These are phyloP conservation scores for Caranx ignobilis DNA, from an alignment of 2,113 vertebrate genomes.

Conservation along the genomic window DNA sequence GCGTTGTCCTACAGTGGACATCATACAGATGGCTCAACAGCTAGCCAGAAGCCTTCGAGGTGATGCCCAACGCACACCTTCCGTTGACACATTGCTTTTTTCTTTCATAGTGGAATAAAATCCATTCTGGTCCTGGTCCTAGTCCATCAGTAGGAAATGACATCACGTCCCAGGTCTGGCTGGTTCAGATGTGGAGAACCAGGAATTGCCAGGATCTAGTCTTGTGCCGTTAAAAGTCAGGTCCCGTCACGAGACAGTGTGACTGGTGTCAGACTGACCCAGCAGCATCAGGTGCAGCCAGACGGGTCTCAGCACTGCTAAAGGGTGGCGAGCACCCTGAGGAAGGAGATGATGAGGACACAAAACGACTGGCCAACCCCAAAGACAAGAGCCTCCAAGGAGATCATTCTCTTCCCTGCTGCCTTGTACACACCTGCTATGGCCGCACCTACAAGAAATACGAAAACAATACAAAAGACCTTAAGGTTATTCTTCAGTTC, in stretches of 20 bases:
- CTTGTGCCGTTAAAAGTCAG: background rate
- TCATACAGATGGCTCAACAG: background rate
- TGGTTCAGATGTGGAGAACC: background rate
- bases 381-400: slow-evolving; percentile 92
- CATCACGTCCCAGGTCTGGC: slow-evolving; percentile 21
- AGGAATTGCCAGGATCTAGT: background rate
- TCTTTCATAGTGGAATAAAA: slow-evolving; percentile 1
- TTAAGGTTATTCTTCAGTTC: background rate
- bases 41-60: background rate
- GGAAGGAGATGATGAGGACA: slow-evolving; percentile 92
- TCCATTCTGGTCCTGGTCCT: slow-evolving; percentile 4
- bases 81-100: slow-evolving; percentile 8
- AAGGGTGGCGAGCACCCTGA: slow-evolving; percentile 93
- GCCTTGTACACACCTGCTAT: slow-evolving; percentile 97
- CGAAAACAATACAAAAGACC: background rate
- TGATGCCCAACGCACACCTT: slow-evolving; percentile 13
- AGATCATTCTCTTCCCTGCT: slow-evolving; percentile 95
- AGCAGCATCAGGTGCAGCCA: background rate
- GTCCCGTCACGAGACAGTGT: background rate
- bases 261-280: background rate
- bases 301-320: slow-evolving; percentile 77
- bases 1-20: slow-evolving; percentile 11
- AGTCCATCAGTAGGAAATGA: slow-evolving; percentile 27
- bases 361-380: slow-evolving; percentile 96
- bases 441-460: slow-evolving; percentile 88